Conservation (phyloP, 1,140 invertebrate genomes). For the Tetramorium parvispinum region DNA sequence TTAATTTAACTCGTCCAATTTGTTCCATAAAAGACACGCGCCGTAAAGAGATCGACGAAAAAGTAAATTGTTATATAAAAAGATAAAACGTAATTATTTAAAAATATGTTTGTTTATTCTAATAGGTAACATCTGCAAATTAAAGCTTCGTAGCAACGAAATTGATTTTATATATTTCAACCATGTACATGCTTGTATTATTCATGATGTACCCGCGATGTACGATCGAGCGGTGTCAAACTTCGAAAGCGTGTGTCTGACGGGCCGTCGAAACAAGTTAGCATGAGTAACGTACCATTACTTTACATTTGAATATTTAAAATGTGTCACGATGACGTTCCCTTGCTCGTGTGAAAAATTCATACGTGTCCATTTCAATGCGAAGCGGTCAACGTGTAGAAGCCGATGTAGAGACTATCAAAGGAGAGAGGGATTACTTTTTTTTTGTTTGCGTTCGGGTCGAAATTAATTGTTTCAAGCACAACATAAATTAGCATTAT, state of each 20-base stretch:
- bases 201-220: constrained; percentile 25
- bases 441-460: background rate
- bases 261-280: constrained; percentile 46
- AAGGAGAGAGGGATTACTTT: background rate
- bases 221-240: constrained; percentile 28
- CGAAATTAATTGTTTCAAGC: constrained; percentile 31
- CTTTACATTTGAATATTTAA: constrained; percentile 33
- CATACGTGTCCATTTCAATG: background rate
- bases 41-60: background rate
- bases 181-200: constrained; percentile 32
- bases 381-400: background rate
- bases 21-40: background rate
- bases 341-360: background rate
- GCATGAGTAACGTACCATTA: constrained; percentile 10
- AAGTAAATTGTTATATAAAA: background rate
- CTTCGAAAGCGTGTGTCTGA: constrained; percentile 33
- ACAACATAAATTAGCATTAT: background rate
- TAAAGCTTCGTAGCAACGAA: constrained; percentile 2
- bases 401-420: background rate
- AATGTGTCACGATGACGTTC: constrained; percentile 5
- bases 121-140: background rate
- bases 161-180: constrained; percentile 40
- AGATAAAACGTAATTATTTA: background rate
- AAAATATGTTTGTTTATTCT: background rate
- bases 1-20: constrained; percentile 17